Evolutionary conservation across 2,113 vertebrate genomes (phyloP).

Genomic region (Melospiza georgiana): DNA sequence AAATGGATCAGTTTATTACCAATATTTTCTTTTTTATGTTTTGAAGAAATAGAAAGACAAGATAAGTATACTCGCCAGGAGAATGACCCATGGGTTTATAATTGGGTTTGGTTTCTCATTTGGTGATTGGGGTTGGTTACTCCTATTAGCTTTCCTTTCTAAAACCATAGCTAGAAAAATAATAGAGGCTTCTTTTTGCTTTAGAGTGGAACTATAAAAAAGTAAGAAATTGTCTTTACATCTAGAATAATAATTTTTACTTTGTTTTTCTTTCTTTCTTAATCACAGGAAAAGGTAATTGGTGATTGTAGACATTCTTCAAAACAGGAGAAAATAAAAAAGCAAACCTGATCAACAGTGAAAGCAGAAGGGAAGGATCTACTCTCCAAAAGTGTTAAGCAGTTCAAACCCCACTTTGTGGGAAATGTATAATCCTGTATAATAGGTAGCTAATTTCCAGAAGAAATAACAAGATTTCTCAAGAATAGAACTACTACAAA

Average conservation of each 20-base stretch:
- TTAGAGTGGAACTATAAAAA: background rate
- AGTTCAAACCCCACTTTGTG: background rate
- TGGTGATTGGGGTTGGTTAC: background rate
- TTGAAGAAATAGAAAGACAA: background rate
- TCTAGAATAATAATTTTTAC: background rate
- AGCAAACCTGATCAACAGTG: fast-evolving
- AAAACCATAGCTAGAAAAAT: background rate
- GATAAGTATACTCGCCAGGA: background rate
- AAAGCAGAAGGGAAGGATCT: background rate
- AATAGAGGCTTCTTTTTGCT: background rate
- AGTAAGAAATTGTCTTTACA: background rate
- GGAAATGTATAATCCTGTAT: background rate
- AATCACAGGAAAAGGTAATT: background rate
- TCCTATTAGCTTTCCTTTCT: background rate
- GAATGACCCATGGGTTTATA: background rate
- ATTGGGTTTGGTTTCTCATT: background rate
- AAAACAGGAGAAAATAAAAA: background rate
- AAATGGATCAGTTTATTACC: background rate
- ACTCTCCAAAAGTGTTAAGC: background rate
- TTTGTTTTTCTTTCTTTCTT: background rate
- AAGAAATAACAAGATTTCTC: background rate
- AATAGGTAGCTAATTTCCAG: background rate
- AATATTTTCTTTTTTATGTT: background rate
- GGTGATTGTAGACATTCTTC: background rate
- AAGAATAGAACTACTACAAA: background rate